A percentile compares a stretch with the other conserved stretches of the same genome.
Conservation (phyloP, 2,888 invertebrate genomes). For the Homarus gammarus region DNA sequence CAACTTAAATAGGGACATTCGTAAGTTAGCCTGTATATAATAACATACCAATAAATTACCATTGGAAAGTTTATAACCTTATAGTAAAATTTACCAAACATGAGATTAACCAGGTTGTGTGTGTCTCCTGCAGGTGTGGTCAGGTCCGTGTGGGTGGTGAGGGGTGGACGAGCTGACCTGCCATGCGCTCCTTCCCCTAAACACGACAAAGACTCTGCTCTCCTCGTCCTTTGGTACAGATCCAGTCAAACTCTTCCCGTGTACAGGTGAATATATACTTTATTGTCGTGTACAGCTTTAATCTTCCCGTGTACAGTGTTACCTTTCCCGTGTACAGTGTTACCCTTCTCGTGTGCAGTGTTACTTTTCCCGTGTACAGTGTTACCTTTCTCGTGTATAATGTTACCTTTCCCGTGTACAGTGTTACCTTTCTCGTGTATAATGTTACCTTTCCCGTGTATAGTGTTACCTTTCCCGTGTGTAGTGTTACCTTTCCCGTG, state of each 20-base stretch:
- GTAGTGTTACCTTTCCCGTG: too few species aligned
- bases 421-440: too few species aligned
- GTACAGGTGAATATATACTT: constrained; percentile 58
- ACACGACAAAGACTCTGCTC: constrained; percentile 47
- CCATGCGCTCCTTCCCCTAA: constrained; percentile 60
- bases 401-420: too few species aligned
- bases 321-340: neutral
- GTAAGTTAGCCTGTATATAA: too few species aligned
- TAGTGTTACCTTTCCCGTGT: too few species aligned
- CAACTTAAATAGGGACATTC: too few species aligned
- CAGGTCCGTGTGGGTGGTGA: constrained; percentile 53
- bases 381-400: too few species aligned
- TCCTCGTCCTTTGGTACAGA: constrained; percentile 70
- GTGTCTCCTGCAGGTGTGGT: constrained; percentile 37
- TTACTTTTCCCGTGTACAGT: too few species aligned
- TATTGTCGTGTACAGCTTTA: too few species aligned
- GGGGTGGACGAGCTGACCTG: constrained; percentile 54
- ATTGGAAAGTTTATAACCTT: neutral
- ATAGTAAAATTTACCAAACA: neutral
- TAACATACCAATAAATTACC: neutral
- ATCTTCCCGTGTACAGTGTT: neutral
- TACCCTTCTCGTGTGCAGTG: too few species aligned
- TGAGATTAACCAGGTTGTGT: neutral
- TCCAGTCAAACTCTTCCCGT: constrained; percentile 63
- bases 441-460: too few species aligned